Evolutionary conservation across 2,113 vertebrate species (phyloP).

Genomic region (Solea solea): DNA sequence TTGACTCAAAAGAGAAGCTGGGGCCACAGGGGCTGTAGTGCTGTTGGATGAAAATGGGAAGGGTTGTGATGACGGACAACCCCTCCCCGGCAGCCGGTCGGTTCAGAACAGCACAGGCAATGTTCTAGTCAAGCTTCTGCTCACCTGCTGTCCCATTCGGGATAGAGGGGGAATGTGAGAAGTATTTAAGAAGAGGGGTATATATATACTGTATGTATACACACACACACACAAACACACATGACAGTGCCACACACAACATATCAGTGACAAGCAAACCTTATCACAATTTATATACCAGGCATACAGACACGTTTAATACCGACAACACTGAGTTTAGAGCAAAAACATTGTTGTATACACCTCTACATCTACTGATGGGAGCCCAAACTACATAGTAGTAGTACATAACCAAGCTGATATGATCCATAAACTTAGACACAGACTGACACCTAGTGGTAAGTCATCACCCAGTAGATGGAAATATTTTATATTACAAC

Average conservation of each 20-base stretch:
- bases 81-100: constrained; percentile 74
- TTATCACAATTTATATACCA: background rate
- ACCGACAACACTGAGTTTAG: background rate
- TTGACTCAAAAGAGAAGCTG: constrained; percentile 62
- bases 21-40: constrained; percentile 60
- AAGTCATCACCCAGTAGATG: constrained; percentile 1
- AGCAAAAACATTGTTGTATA: no score
- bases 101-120: constrained; percentile 76
- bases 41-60: constrained; percentile 72
- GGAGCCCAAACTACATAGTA: background rate
- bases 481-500: background rate
- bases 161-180: constrained; percentile 79
- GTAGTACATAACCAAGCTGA: constrained; percentile 20
- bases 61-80: constrained; percentile 80
- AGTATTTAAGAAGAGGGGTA: constrained; percentile 80
- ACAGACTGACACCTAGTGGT: constrained; percentile 71
- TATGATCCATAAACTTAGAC: background rate
- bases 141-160: constrained; percentile 87
- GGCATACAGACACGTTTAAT: constrained; percentile 24
- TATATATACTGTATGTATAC: constrained; percentile 60
- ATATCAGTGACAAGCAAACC: constrained; percentile 30
- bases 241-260: constrained; percentile 40
- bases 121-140: constrained; percentile 81
- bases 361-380: background rate
- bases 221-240: constrained; percentile 49